Evolutionary conservation across 2,888 invertebrate species (phyloP).

Genomic region (Acanthosoma haemorrhoidale): DNA sequence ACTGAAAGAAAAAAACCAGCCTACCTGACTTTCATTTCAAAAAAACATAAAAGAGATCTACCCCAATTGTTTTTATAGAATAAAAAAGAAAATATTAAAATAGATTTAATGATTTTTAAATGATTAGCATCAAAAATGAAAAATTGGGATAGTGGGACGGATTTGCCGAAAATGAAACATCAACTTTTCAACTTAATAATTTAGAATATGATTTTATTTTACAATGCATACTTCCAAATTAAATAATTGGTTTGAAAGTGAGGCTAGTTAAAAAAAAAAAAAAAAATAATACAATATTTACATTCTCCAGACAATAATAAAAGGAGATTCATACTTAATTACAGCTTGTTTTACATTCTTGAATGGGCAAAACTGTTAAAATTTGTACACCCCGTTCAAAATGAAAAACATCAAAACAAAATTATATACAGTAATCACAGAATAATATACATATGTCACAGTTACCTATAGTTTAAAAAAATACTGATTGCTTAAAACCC

Average conservation of each 20-base stretch:
- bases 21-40: too few species aligned
- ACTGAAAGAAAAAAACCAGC: too few species aligned
- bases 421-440: slow-evolving; percentile 8
- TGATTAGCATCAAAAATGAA: too few species aligned
- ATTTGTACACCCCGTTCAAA: not conserved
- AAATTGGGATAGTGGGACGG: too few species aligned
- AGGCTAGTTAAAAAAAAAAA: not conserved
- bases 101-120: too few species aligned
- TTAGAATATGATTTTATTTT: not conserved
- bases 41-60: too few species aligned
- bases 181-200: not conserved
- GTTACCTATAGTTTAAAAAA: not conserved
- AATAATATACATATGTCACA: slow-evolving; percentile 1
- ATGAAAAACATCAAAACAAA: not conserved
- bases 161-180: not conserved
- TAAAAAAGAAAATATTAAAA: too few species aligned
- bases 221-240: not conserved
- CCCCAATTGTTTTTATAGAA: too few species aligned
- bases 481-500: too few species aligned
- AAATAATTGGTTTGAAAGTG: not conserved
- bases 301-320: not conserved
- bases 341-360: not conserved
- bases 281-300: not conserved
- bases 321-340: not conserved
- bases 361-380: not conserved